These are phyloP conservation scores for Anoplolepis gracilipes DNA, from an alignment of 1,140 invertebrate genomes.

Conservation along the genomic window DNA sequence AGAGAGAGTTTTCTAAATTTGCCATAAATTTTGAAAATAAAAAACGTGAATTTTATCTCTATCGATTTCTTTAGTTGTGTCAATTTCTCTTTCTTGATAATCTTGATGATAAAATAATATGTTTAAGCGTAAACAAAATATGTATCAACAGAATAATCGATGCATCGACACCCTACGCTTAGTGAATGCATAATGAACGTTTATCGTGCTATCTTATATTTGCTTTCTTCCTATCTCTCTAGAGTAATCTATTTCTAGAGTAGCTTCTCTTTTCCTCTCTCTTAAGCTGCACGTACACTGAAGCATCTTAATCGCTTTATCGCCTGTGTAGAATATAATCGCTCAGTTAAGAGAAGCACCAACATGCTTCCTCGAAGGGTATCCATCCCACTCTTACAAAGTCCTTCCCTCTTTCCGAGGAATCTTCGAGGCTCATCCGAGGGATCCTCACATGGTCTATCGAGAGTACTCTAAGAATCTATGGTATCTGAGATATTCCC, in stretches of 20 bases:
- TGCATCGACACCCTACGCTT: slow-evolving; percentile 65
- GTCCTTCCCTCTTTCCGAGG: slow-evolving; percentile 54
- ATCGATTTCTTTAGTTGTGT: neutral
- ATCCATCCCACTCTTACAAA: slow-evolving; percentile 32
- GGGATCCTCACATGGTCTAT: slow-evolving; percentile 58
- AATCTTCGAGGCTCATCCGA: slow-evolving; percentile 64
- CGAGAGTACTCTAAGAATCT: slow-evolving; percentile 70
- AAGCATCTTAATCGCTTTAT: slow-evolving; percentile 76
- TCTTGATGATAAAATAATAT: too few species aligned
- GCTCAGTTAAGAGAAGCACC: slow-evolving; percentile 51
- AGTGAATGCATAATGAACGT: slow-evolving; percentile 69
- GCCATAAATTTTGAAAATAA: slow-evolving; percentile 8
- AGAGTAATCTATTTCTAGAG: slow-evolving; percentile 57
- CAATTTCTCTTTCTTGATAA: neutral
- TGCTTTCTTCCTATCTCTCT: slow-evolving; percentile 47
- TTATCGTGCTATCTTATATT: slow-evolving; percentile 26
- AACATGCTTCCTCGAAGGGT: slow-evolving; percentile 19
- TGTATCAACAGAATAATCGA: slow-evolving; percentile 75
- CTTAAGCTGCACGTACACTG: slow-evolving; percentile 66
- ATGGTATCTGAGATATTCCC: slow-evolving; percentile 69
- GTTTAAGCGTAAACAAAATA: slow-evolving; percentile 67
- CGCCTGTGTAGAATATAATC: slow-evolving; percentile 69
- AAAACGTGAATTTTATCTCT: slow-evolving; percentile 34
- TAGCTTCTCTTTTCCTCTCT: neutral
- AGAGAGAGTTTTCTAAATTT: too few species aligned